Base-by-base conservation (phyloP, 2,113 vertebrate species). In the Percopsis transmontana region DNA sequence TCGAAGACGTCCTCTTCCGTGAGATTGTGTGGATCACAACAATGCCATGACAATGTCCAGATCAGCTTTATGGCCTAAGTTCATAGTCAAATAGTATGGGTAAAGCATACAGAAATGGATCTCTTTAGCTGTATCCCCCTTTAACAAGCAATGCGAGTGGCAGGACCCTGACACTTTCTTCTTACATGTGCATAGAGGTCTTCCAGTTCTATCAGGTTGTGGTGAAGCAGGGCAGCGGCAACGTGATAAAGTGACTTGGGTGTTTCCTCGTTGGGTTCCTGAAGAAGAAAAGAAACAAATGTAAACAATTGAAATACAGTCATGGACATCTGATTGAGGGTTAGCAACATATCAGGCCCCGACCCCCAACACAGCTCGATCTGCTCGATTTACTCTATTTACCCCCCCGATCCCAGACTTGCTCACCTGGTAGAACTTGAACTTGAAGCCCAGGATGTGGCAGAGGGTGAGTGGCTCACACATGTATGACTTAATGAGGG, bases 381-480 rank as follows among this genome's bases (percentile, higher is more conserved):
- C 16, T 16, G 18, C 48, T 20, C n/a, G n/a, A n/a, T n/a, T n/a
- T n/a, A n/a, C n/a, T n/a, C n/a, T n/a, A n/a, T 23, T 10, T 50
- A 5, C 8, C 2, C 27, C 55, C 27, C 3, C 41, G 18, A 1
- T 41, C 18, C 3, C 19, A 41, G 9, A 20, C 1, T 18, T 39
- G 19, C 77, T 89, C 88, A 99, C 97, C 96, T 99, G 96, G 83
- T 97, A 98, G 86, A 99, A 99, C 85, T 98, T 98, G 90, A 99
- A 99, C 83, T 99, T 99, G 89, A 99, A 99, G 48, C 97, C 97
- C 75, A 99, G 92, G 83, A 99, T 99, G 92, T 99, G 97, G 91
- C 97, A 99, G 33, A 99, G 94, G 67, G 97, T 99, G 91, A 99
- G 95, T 58, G 95, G 95, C 82, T 99, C 97, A 87, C 97, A 99